A percentile compares a stretch with the other conserved stretches of the same genome.
These are phyloP conservation scores for Oscheius sp. DNA, from an alignment of 2,888 invertebrate genomes.

Conservation along the genomic window DNA sequence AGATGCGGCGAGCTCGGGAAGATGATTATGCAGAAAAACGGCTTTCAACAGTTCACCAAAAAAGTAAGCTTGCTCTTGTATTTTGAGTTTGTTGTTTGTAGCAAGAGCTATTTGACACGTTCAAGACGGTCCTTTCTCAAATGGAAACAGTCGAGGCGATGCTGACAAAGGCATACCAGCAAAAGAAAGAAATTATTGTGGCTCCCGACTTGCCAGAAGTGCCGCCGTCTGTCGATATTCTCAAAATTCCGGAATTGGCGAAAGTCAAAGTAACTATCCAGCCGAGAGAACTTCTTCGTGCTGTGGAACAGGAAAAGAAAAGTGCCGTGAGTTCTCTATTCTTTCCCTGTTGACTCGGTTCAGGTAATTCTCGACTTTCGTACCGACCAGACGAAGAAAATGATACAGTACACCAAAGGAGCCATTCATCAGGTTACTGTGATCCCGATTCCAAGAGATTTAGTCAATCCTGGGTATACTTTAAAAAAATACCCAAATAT, in stretches of 20 bases:
- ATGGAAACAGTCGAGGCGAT: neutral
- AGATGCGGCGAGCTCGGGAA: constrained; percentile 11
- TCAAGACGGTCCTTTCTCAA: neutral
- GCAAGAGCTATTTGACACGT: neutral
- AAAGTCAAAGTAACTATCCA: constrained; percentile 31
- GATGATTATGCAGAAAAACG: constrained; percentile 30
- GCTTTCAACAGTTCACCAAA: neutral
- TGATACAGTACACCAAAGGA: constrained; percentile 11
- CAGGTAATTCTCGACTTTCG: constrained; percentile 29
- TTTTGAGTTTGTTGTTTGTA: neutral
- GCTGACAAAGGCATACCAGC: neutral
- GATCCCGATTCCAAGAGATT: constrained; percentile 12
- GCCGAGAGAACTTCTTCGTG: constrained; percentile 45
- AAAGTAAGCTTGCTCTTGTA: constrained; percentile 4
- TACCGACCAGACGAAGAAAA: neutral
- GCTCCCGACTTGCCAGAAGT: neutral
- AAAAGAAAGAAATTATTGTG: neutral
- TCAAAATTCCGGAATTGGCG: neutral
- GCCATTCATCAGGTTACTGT: constrained; percentile 16
- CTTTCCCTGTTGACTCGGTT: neutral
- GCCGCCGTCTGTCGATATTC: neutral
- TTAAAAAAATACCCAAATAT: neutral
- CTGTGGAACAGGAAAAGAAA: constrained; percentile 39
- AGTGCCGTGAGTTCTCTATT: constrained; percentile 3
- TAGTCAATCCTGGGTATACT: constrained; percentile 17